A percentile compares a stretch with the other conserved stretches of the same genome.
These are phyloP conservation scores for Paratrypauchen microcephalus DNA, from an alignment of 2,797 vertebrate species.

Conservation along the genomic window DNA sequence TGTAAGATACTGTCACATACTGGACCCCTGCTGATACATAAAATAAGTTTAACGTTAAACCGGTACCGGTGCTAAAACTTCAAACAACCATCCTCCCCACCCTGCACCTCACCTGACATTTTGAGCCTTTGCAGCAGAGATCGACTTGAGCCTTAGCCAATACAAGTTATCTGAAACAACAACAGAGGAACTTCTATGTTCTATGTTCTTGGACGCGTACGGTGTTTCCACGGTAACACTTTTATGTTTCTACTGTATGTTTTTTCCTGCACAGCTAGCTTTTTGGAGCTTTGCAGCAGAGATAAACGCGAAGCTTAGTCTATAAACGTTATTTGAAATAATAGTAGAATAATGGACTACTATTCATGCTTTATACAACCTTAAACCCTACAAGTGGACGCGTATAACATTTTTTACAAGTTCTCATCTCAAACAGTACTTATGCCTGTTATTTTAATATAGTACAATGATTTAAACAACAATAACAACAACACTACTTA, in stretches of 20 bases:
- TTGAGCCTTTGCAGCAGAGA: not conserved
- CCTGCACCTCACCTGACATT: constrained; percentile 51
- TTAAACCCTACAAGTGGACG: not conserved
- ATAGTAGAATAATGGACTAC: not conserved
- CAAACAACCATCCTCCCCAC: constrained; percentile 16
- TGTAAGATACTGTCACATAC: constrained; percentile 62
- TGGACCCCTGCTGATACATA: constrained; percentile 50
- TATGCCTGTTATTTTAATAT: too few relatives aligned
- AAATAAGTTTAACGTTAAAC: not conserved
- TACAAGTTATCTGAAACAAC: not conserved
- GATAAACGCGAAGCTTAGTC: too few relatives aligned
- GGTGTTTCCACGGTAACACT: too few relatives aligned
- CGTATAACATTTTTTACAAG: not conserved
- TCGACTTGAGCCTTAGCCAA: not conserved
- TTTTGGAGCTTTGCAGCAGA: too few relatives aligned
- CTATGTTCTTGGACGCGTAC: not conserved
- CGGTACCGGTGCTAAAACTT: not conserved
- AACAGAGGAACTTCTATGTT: not conserved
- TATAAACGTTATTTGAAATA: too few relatives aligned
- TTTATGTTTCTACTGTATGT: too few relatives aligned
- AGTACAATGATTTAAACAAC: not conserved
- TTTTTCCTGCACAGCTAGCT: too few relatives aligned
- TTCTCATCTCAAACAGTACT: too few relatives aligned
- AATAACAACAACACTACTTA: too few relatives aligned
- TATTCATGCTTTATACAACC: not conserved